phyloP scores from a whole-genome alignment of 2,888 invertebrate species.

The Eulithis prunata region DNA sequence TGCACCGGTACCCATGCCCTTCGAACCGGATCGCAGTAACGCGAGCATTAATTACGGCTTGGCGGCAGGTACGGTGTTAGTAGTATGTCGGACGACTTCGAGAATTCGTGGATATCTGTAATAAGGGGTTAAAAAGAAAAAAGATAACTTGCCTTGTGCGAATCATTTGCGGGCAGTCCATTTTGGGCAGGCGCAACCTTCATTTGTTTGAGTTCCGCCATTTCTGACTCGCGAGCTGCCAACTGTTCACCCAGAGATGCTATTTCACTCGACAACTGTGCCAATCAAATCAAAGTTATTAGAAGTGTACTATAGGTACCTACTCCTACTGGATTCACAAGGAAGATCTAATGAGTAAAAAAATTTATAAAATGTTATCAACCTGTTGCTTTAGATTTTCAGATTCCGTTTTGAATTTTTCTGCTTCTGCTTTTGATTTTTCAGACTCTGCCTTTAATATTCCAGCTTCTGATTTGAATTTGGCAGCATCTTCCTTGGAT shows the following conservation, averaged over 20 bases:
- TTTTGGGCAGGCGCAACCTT: slow-evolving; percentile 71
- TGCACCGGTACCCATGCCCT: too few relatives aligned
- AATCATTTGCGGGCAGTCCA: slow-evolving; percentile 66
- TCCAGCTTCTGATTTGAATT: slow-evolving; percentile 54
- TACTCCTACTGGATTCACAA: too few relatives aligned
- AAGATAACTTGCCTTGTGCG: slow-evolving; percentile 59
- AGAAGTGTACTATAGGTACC: too few relatives aligned
- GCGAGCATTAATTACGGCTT: too few relatives aligned
- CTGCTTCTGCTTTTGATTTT: slow-evolving; percentile 52
- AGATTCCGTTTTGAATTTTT: slow-evolving; percentile 67
- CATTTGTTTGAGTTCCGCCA: slow-evolving; percentile 68
- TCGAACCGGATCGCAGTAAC: too few relatives aligned
- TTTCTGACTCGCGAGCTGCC: slow-evolving; percentile 61
- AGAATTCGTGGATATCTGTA: too few relatives aligned
- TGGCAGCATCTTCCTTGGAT: slow-evolving; percentile 80
- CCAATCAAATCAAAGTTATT: background rate
- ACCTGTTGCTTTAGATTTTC: slow-evolving; percentile 78
- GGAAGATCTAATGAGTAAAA: background rate
- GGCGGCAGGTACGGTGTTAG: too few relatives aligned
- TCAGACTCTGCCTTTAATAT: slow-evolving; percentile 48
- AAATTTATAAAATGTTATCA: slow-evolving; percentile 1
- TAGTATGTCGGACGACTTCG: too few relatives aligned
- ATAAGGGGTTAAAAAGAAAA: too few relatives aligned
- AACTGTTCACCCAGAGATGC: slow-evolving; percentile 60
- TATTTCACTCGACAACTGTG: slow-evolving; percentile 62